Evolutionary conservation across 2,797 vertebrate genomes (phyloP).

Genomic region (Leptodactylus fallax): DNA sequence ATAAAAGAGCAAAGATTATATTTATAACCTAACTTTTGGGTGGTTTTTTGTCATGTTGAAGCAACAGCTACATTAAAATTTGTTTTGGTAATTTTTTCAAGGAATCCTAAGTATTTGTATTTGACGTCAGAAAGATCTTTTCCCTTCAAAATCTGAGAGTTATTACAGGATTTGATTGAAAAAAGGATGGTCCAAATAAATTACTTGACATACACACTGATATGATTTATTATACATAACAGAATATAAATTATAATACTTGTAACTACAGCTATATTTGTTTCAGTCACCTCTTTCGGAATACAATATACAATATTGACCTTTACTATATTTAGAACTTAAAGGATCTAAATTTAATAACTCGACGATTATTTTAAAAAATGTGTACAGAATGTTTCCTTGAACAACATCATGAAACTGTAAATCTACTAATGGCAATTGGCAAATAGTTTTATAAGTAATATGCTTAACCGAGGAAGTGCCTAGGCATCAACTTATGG

Average conservation of each 20-base stretch:
- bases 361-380: neutral
- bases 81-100: slow-evolving; percentile 13
- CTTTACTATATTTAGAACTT: neutral
- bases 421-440: no score
- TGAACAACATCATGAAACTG: neutral
- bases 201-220: slow-evolving; percentile 6
- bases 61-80: neutral
- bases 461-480: neutral
- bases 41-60: slow-evolving; percentile 14
- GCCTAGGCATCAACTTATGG: no score
- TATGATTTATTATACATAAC: slow-evolving; percentile 25
- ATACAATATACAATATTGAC: neutral
- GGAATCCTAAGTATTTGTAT: slow-evolving; percentile 52
- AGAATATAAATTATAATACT: neutral
- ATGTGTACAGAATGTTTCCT: neutral
- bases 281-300: neutral
- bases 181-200: slow-evolving; percentile 30
- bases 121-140: slow-evolving; percentile 55
- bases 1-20: neutral
- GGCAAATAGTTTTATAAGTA: neutral
- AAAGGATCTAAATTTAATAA: neutral
- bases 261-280: neutral
- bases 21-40: neutral
- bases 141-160: slow-evolving; percentile 18
- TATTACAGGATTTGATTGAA: slow-evolving; percentile 52